Conservation (phyloP, 2,797 vertebrate genomes). For the Lithobates pipiens region DNA sequence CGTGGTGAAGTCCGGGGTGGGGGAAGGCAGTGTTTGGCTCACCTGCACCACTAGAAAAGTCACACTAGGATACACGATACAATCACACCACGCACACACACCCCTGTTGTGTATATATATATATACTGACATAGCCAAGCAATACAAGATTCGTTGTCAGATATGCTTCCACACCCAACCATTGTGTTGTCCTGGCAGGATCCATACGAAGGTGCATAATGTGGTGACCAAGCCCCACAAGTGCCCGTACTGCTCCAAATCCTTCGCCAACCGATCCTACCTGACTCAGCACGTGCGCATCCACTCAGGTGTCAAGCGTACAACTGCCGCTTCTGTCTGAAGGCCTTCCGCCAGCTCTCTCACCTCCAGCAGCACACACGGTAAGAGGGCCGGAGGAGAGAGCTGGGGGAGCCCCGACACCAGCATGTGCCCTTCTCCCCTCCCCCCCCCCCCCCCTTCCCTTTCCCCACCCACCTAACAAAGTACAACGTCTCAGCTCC, state of each 20-base stretch:
- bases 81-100: not conserved
- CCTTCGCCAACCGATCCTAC: conserved; percentile 93
- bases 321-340: conserved; percentile 89
- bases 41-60: not conserved
- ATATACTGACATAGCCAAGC: not conserved
- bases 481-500: not conserved
- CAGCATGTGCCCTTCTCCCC: conserved; percentile 70
- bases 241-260: conserved; percentile 92
- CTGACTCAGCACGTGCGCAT: conserved; percentile 91
- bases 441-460: not conserved
- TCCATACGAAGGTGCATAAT: conserved; percentile 97
- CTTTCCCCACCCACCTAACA: conserved; percentile 62
- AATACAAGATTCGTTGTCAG: conserved; percentile 1
- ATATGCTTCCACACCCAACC: conserved; percentile 37
- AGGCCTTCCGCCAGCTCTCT: conserved; percentile 95
- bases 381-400: conserved; percentile 83
- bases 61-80: not conserved
- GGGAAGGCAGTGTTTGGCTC: not conserved
- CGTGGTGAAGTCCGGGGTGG: too few relatives aligned
- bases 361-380: conserved; percentile 99
- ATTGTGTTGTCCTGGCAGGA: conserved; percentile 79
- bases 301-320: conserved; percentile 92
- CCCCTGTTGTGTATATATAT: not conserved
- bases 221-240: conserved; percentile 92
- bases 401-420: conserved; percentile 72